phyloP scores from a whole-genome alignment of 1,140 invertebrate genomes.

The Riptortus pedestris region DNA sequence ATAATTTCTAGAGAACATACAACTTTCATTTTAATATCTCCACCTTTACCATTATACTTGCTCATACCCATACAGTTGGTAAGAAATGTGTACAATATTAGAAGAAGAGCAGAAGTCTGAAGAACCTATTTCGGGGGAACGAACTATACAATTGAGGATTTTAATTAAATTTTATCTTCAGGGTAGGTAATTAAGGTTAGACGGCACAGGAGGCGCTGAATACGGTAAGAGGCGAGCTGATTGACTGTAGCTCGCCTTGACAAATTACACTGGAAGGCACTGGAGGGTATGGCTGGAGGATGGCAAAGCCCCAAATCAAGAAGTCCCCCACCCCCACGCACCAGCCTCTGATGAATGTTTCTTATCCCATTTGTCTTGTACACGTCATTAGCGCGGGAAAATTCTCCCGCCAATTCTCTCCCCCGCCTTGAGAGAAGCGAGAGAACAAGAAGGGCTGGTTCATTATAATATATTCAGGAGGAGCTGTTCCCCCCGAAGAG shows the following conservation, averaged over 20 bases:
- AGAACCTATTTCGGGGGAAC: too few species aligned
- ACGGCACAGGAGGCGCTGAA: background rate
- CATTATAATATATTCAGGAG: constrained; percentile 13
- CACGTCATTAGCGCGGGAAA: constrained; percentile 17
- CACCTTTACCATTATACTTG: too few species aligned
- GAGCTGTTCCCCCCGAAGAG: background rate
- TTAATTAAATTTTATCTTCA: background rate
- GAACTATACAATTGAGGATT: too few species aligned
- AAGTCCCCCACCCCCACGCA: background rate
- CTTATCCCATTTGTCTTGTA: constrained; percentile 25
- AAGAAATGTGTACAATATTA: too few species aligned
- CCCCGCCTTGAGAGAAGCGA: background rate
- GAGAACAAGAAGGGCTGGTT: background rate
- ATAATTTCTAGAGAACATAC: too few species aligned
- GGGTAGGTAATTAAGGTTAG: constrained; percentile 6
- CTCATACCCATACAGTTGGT: too few species aligned
- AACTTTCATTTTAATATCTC: too few species aligned
- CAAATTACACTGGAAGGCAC: background rate
- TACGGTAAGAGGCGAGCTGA: background rate
- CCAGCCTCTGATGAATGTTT: constrained; percentile 21
- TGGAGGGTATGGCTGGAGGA: background rate
- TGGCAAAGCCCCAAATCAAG: background rate
- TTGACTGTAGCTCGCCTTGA: constrained; percentile 10
- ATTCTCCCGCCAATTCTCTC: background rate
- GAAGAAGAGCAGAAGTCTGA: too few species aligned